These are phyloP conservation scores for Paralichthys olivaceus DNA, from an alignment of 2,113 vertebrate species.

Conservation along the genomic window DNA sequence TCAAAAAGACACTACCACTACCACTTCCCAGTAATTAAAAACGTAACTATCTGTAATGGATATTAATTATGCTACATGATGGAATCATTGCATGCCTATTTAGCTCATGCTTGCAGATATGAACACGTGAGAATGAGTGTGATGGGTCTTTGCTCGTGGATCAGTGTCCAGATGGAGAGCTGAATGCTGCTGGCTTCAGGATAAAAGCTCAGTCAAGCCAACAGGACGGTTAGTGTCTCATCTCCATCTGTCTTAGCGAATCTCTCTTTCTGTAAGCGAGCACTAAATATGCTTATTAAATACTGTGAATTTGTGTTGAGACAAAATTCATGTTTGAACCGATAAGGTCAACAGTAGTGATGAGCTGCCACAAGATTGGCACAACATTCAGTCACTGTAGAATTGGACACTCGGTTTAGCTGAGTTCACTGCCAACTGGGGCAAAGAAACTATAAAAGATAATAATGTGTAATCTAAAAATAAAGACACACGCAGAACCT, in stretches of 20 bases:
- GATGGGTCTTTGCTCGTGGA: background rate
- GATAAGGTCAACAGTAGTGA: background rate
- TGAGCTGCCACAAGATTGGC: slow-evolving; percentile 1
- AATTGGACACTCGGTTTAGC: background rate
- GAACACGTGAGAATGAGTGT: background rate
- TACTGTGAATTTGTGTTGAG: slow-evolving; percentile 8
- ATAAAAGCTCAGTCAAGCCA: slow-evolving; percentile 24
- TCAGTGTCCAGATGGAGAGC: slow-evolving; percentile 42
- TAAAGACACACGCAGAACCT: too few relatives aligned
- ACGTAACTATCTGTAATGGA: background rate
- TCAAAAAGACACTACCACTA: too few relatives aligned
- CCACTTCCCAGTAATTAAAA: too few relatives aligned
- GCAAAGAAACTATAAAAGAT: background rate
- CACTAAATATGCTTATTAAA: background rate
- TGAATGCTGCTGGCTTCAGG: slow-evolving; percentile 20
- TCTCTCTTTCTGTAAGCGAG: background rate
- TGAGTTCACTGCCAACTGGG: background rate
- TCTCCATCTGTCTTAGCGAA: slow-evolving; percentile 23
- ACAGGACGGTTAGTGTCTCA: slow-evolving; percentile 27
- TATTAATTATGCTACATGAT: background rate
- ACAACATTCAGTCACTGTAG: background rate
- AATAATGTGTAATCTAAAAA: background rate
- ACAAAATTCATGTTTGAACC: background rate
- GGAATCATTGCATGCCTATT: background rate
- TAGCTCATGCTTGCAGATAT: background rate